A percentile compares a stretch with the other conserved stretches of the same genome.
phyloP scores from a whole-genome alignment of 2,888 invertebrate genomes.

The Caenorhabditis doughertyi region DNA sequence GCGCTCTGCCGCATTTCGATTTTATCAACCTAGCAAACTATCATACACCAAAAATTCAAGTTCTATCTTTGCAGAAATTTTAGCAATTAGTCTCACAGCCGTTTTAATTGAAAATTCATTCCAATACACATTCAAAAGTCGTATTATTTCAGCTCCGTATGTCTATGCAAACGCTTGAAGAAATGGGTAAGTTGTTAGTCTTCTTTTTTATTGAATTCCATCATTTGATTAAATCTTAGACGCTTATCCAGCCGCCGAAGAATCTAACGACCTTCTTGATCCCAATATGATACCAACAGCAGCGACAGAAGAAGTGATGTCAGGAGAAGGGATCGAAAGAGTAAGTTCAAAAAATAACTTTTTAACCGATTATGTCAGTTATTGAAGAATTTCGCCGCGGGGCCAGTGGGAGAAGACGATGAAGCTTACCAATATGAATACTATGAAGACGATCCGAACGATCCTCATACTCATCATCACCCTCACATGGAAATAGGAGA shows the following conservation, averaged over 20 bases:
- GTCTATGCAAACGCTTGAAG: constrained; percentile 42
- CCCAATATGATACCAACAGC: constrained; percentile 56
- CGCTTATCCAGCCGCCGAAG: constrained; percentile 27
- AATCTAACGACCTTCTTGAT: constrained; percentile 40
- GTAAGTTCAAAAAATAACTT: not conserved
- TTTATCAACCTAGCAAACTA: too few species aligned
- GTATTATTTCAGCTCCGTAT: constrained; percentile 3
- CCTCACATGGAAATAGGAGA: constrained; percentile 22
- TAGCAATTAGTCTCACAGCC: too few species aligned
- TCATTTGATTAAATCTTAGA: constrained; percentile 32
- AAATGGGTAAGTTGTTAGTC: constrained; percentile 33
- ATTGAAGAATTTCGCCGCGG: constrained; percentile 20
- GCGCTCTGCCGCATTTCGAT: constrained; percentile 57
- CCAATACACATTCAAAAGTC: not conserved
- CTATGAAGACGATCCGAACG: constrained; percentile 52
- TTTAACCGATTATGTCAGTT: not conserved
- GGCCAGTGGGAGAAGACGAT: not conserved
- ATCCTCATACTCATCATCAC: constrained; percentile 21
- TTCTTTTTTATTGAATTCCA: not conserved
- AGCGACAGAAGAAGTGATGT: constrained; percentile 62
- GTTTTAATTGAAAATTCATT: not conserved
- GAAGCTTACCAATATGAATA: constrained; percentile 46
- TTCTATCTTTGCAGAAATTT: too few species aligned
- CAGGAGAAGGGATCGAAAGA: constrained; percentile 49
- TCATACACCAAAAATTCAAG: too few species aligned